Base-by-base conservation (phyloP, 2,888 invertebrate genomes). In the Sarcophaga caerulescens region DNA sequence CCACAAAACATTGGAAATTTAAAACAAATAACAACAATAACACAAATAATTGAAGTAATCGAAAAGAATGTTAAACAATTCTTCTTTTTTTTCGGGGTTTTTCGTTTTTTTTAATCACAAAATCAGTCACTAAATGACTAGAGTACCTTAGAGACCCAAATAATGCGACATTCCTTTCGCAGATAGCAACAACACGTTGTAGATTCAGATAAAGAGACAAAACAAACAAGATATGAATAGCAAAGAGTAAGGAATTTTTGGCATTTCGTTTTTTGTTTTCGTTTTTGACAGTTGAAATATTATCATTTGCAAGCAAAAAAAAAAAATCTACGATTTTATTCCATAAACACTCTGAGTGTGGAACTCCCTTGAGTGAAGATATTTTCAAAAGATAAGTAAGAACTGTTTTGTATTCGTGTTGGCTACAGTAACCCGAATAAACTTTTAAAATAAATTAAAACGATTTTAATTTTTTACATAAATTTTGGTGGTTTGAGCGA, bases 341-440 rank as follows among this genome's bases (percentile, higher is more conserved):
- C 35, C 45, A 59, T 57, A 80, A 60, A 71, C 10, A 65, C 25
- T 23, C 60, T 45, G 23, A 62, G 45, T 23, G 59, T 79, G 76
- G 68, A 80, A 76, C 83, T 77, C 85, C 80, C 85, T 69, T 68
- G 76, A 76, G 76, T 69, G 71, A 21, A 52, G 52, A 52, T 52
- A 52, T 52, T 52, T 35, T 52, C 12, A 52, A 52, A 52, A 14
- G 52, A 52, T 52, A 52, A 52, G 52, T 17, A 17, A 17, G 52
- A 52, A 52, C 12, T 52, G 52, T 52, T 52, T 52, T 52, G 52
- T 52, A 52, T 17, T 52, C 52, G 4, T 17, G 4, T 52, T 52
- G 1, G 35, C 35, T 17, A 1, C 1, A 52, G 0, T 17, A 52
- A 52, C 52, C 52, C 12, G 17, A 52, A 52, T 52, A 17, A 10